A percentile compares a stretch with the other conserved stretches of the same genome.
These are phyloP conservation scores for Apotomis capreana DNA, from an alignment of 2,888 invertebrate species.

Conservation along the genomic window DNA sequence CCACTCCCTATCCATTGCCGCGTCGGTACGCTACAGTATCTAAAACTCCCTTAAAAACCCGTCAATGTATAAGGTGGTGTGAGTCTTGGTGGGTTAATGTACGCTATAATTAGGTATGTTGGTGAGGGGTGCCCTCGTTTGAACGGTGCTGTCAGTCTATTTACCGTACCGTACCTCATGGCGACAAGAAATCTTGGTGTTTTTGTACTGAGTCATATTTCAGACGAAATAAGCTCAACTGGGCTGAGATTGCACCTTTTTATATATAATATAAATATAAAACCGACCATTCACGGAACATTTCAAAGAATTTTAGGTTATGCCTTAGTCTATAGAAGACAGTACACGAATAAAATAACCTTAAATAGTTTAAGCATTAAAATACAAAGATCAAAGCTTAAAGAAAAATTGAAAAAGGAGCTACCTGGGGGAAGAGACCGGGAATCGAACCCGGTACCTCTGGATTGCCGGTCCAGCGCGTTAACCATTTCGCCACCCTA, in stretches of 20 bases:
- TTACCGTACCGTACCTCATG: constrained; percentile 57
- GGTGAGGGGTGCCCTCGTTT: constrained; percentile 68
- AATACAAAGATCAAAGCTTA: too few species aligned
- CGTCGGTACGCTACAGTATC: neutral
- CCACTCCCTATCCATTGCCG: constrained; percentile 54
- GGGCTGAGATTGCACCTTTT: neutral
- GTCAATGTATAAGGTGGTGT: constrained; percentile 45
- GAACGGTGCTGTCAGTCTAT: constrained; percentile 64
- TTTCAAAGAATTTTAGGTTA: neutral
- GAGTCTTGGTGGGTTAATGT: constrained; percentile 36
- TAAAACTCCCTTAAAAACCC: neutral
- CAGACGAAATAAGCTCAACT: constrained; percentile 16
- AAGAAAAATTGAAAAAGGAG: too few species aligned
- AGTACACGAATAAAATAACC: too few species aligned
- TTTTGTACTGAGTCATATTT: constrained; percentile 46
- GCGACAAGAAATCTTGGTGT: constrained; percentile 48
- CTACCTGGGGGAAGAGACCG: too few species aligned
- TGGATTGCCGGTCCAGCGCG: too few species aligned
- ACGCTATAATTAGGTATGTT: constrained; percentile 39
- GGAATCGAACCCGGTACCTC: too few species aligned
- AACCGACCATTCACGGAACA: neutral
- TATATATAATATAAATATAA: neutral
- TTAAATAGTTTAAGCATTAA: too few species aligned
- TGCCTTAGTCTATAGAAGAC: too few species aligned
- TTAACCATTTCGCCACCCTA: too few species aligned